Percentiles rank a stretch among this genome's conserved stretches.
phyloP scores from a whole-genome alignment of 2,888 invertebrate species.

The Adelphocoris suturalis region DNA sequence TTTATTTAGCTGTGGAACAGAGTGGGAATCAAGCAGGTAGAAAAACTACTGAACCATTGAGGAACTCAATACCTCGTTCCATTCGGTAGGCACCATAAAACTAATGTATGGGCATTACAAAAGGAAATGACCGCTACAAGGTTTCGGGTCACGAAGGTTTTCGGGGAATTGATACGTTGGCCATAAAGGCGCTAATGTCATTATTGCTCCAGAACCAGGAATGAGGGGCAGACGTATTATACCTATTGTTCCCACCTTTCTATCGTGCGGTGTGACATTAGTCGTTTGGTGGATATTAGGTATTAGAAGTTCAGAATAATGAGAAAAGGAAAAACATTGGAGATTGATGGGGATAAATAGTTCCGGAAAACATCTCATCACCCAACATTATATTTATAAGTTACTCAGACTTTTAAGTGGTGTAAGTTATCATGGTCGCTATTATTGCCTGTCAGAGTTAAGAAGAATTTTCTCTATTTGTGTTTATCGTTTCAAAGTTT shows the following conservation, averaged over 20 bases:
- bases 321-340: too few species aligned
- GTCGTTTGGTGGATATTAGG: too few species aligned
- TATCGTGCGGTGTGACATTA: neutral
- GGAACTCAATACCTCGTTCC: neutral
- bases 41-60: neutral
- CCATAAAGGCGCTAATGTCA: neutral
- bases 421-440: too few species aligned
- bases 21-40: neutral
- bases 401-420: too few species aligned
- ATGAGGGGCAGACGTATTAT: neutral
- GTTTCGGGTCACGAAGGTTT: conserved; percentile 21
- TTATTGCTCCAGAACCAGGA: neutral
- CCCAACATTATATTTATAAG: too few species aligned
- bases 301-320: too few species aligned
- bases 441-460: too few species aligned
- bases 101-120: conserved; percentile 10
- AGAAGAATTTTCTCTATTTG: too few species aligned
- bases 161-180: conserved; percentile 7
- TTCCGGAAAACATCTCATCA: too few species aligned
- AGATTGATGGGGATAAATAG: too few species aligned
- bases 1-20: too few species aligned
- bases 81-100: neutral
- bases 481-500: too few species aligned
- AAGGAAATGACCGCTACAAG: neutral
- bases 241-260: neutral